Conservation (phyloP, 1,140 invertebrate genomes). For the Macrobrachium nipponense region DNA sequence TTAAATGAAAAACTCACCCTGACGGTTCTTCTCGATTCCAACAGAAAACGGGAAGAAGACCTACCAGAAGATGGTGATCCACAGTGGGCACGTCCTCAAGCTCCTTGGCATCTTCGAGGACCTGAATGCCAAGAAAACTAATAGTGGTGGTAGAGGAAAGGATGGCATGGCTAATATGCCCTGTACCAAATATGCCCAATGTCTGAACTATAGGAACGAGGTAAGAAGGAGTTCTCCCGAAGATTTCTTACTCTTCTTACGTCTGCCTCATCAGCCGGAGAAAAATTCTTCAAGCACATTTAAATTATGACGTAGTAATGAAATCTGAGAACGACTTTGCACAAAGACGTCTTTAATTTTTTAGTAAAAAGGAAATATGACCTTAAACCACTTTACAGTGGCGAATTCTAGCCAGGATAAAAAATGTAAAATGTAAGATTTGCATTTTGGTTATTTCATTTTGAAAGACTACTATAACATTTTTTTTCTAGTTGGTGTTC, state of each 20-base stretch:
- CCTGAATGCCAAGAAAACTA: slow-evolving; percentile 64
- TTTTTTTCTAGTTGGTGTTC: too few relatives aligned
- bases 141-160: slow-evolving; percentile 56
- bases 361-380: too few relatives aligned
- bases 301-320: too few relatives aligned
- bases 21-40: not conserved
- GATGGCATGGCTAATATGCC: slow-evolving; percentile 21
- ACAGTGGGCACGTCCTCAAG: slow-evolving; percentile 67
- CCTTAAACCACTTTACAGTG: too few relatives aligned
- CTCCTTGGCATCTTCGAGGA: slow-evolving; percentile 68
- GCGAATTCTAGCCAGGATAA: too few relatives aligned
- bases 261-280: not conserved
- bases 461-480: too few relatives aligned
- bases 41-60: slow-evolving; percentile 52
- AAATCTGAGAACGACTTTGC: too few relatives aligned
- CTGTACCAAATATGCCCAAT: slow-evolving; percentile 68
- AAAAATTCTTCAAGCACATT: too few relatives aligned
- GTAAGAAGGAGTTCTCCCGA: slow-evolving; percentile 41
- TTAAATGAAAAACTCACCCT: not conserved
- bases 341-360: too few relatives aligned
- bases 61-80: slow-evolving; percentile 65
- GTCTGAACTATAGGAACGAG: slow-evolving; percentile 68
- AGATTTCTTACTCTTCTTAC: too few relatives aligned
- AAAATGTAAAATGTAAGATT: too few relatives aligned
- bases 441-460: too few relatives aligned